Conservation (phyloP, 2,113 vertebrate species). For the Leptobrachium ailaonicum region DNA sequence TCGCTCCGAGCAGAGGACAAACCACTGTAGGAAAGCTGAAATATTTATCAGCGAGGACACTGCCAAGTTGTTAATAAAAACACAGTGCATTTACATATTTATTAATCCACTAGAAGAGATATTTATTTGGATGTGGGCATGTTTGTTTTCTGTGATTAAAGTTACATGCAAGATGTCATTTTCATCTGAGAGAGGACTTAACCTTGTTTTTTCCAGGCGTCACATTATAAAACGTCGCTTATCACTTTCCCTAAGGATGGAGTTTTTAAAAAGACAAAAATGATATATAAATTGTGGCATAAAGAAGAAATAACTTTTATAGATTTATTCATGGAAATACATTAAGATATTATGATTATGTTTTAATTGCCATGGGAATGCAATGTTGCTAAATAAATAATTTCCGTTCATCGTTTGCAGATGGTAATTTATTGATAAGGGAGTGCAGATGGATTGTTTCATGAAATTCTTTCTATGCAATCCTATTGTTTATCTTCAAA, state of each 20-base stretch:
- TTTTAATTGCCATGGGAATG: no score
- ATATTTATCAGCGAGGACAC: slow-evolving; percentile 43
- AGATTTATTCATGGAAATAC: no score
- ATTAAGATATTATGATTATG: no score
- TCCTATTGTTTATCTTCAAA: no score
- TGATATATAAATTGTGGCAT: no score
- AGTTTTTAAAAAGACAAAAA: not conserved
- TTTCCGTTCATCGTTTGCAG: no score
- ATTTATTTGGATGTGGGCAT: slow-evolving; percentile 41
- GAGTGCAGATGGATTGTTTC: no score
- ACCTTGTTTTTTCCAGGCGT: slow-evolving; percentile 1
- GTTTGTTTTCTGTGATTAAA: slow-evolving; percentile 48
- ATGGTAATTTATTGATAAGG: no score
- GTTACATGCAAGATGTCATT: slow-evolving; percentile 32
- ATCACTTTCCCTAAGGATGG: not conserved
- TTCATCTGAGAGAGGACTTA: slow-evolving; percentile 2
- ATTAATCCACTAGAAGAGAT: slow-evolving; percentile 35
- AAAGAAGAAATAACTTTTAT: no score
- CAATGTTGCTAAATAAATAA: no score
- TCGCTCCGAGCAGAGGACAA: slow-evolving; percentile 21
- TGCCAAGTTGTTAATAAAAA: slow-evolving; percentile 43
- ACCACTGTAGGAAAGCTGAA: slow-evolving; percentile 38
- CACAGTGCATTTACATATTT: slow-evolving; percentile 39
- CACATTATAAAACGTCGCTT: no score
- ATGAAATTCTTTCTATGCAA: no score